Percentiles rank a stretch among this genome's conserved stretches.
Conservation (phyloP, 2,113 vertebrate genomes). For the Xyrauchen texanus region DNA sequence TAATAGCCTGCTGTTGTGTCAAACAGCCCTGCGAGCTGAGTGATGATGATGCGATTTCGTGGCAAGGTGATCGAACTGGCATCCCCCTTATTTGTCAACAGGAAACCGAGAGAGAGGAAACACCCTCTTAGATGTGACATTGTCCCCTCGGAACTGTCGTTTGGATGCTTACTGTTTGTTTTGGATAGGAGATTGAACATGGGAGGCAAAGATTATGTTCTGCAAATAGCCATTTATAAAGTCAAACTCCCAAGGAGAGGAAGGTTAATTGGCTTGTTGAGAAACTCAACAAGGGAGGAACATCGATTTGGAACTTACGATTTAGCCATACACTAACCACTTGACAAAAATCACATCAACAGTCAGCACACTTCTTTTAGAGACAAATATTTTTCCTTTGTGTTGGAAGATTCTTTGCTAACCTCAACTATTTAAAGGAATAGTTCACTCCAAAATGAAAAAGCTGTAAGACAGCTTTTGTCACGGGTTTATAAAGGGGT, state of each 20-base stretch:
- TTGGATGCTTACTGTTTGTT: slow-evolving; percentile 33
- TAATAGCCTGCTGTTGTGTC: slow-evolving; percentile 59
- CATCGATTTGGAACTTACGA: slow-evolving; percentile 13
- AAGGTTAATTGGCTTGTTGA: slow-evolving; percentile 43
- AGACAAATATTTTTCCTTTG: not conserved
- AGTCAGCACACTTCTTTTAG: not conserved
- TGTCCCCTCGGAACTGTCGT: slow-evolving; percentile 10
- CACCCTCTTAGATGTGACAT: slow-evolving; percentile 25
- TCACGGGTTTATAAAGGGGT: no score
- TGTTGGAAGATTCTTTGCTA: slow-evolving; percentile 3
- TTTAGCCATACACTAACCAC: not conserved
- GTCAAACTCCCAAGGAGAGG: slow-evolving; percentile 28
- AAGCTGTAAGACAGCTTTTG: no score
- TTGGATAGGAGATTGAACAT: slow-evolving; percentile 33
- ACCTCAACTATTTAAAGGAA: not conserved
- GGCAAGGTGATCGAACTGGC: slow-evolving; percentile 63
- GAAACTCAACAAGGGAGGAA: slow-evolving; percentile 9
- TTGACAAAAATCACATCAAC: slow-evolving; percentile 6
- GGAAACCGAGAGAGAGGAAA: slow-evolving; percentile 27
- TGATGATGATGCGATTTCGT: slow-evolving; percentile 69
- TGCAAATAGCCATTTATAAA: slow-evolving; percentile 38
- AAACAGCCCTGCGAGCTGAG: slow-evolving; percentile 51
- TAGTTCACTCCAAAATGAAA: no score
- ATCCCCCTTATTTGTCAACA: slow-evolving; percentile 56
- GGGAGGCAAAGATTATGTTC: slow-evolving; percentile 19